Evolutionary conservation across 1,140 invertebrate genomes (phyloP).

Genomic region (Trichonephila inaurata): DNA sequence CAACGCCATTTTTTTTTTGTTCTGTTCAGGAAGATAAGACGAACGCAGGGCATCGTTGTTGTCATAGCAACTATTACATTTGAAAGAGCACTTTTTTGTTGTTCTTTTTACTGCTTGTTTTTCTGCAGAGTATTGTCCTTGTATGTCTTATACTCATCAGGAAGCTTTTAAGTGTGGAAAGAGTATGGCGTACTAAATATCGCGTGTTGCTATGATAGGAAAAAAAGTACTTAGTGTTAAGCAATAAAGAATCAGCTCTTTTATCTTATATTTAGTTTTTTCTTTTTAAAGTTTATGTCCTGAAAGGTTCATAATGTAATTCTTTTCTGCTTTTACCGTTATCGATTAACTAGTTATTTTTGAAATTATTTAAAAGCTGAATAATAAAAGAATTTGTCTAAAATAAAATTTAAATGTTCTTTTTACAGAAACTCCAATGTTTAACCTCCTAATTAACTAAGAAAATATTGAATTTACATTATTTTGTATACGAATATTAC

Average conservation of each 20-base stretch:
- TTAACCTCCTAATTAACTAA: too few species aligned
- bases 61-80: slow-evolving; percentile 26
- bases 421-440: too few species aligned
- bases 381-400: background rate
- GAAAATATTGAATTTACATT: too few species aligned
- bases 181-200: background rate
- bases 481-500: too few species aligned
- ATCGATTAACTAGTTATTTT: background rate
- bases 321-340: background rate
- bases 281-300: background rate
- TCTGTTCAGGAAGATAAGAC: background rate
- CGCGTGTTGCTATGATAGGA: background rate
- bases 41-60: background rate
- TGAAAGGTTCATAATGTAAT: background rate
- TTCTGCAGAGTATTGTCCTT: background rate
- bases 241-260: background rate
- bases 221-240: background rate
- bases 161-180: background rate
- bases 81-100: background rate
- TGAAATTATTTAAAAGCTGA: background rate
- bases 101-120: background rate
- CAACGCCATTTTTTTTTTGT: background rate
- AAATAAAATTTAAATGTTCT: too few species aligned
- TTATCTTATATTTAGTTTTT: background rate
- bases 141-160: background rate